Conservation (phyloP, 2,113 vertebrate genomes). For the Calidris pygmaea region DNA sequence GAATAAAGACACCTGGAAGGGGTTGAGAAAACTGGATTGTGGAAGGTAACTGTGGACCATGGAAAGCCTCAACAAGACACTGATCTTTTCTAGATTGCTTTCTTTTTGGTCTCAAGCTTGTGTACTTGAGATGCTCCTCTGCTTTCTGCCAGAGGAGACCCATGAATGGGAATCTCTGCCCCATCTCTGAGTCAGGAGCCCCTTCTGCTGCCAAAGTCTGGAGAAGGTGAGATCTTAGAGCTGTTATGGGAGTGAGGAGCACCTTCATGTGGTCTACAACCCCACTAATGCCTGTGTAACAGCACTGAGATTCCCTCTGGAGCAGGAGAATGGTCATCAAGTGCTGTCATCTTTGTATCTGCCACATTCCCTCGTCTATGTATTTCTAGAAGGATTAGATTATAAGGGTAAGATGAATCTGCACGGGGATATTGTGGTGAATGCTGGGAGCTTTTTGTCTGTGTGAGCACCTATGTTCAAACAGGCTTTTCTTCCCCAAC, state of each 20-base stretch:
- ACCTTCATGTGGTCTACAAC: neutral
- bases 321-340: neutral
- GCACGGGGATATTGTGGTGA: neutral
- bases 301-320: accelerated
- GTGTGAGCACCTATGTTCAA: neutral
- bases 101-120: neutral
- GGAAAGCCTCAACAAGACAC: neutral
- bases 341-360: neutral
- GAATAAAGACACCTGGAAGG: neutral
- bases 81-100: neutral
- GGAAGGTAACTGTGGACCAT: neutral
- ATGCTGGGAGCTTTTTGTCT: neutral
- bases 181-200: neutral
- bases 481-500: neutral
- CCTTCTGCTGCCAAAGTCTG: neutral
- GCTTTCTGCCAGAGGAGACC: neutral
- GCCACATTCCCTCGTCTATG: neutral
- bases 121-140: neutral
- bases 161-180: no score
- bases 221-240: neutral
- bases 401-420: neutral
- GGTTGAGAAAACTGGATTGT: neutral
- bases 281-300: accelerated
- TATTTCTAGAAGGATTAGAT: neutral
- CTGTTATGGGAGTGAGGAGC: accelerated